Percentiles rank a stretch among this genome's conserved stretches.
Evolutionary conservation across 2,888 invertebrate genomes (phyloP).

Genomic region (Agrochola litura): DNA sequence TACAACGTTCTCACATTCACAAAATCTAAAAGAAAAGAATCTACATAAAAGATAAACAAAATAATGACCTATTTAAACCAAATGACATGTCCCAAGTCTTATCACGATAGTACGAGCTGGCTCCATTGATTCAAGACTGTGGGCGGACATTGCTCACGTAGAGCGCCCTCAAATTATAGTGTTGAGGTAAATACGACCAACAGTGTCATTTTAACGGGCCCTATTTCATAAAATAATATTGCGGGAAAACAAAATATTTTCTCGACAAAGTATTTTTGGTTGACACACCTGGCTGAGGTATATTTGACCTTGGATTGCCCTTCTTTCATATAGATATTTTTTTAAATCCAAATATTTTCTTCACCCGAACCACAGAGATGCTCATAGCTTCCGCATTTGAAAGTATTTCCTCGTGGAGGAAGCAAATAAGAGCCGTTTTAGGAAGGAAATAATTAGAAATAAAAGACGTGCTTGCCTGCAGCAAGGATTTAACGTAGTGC

Average conservation of each 20-base stretch:
- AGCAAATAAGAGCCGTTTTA: neutral
- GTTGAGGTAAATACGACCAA: constrained; percentile 26
- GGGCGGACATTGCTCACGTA: constrained; percentile 13
- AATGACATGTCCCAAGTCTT: neutral
- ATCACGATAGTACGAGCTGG: neutral
- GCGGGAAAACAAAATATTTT: constrained; percentile 30
- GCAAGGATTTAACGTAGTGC: neutral
- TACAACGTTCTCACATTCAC: too few relatives aligned
- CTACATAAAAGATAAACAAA: too few relatives aligned
- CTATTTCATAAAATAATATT: constrained; percentile 37
- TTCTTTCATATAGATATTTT: neutral
- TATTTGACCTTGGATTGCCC: neutral
- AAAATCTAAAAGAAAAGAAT: too few relatives aligned
- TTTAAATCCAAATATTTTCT: neutral
- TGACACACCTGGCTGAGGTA: constrained; percentile 10
- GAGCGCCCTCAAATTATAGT: constrained; percentile 25
- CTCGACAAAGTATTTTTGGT: constrained; percentile 35
- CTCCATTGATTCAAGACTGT: constrained; percentile 10
- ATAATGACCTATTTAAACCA: too few relatives aligned
- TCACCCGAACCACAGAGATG: neutral
- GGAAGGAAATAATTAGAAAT: neutral
- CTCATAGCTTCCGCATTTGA: neutral
- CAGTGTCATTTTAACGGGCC: constrained; percentile 27
- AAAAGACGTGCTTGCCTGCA: neutral
- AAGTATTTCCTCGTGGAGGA: neutral